Conservation (phyloP, 2,113 vertebrate species). For the Silurus glanis region DNA sequence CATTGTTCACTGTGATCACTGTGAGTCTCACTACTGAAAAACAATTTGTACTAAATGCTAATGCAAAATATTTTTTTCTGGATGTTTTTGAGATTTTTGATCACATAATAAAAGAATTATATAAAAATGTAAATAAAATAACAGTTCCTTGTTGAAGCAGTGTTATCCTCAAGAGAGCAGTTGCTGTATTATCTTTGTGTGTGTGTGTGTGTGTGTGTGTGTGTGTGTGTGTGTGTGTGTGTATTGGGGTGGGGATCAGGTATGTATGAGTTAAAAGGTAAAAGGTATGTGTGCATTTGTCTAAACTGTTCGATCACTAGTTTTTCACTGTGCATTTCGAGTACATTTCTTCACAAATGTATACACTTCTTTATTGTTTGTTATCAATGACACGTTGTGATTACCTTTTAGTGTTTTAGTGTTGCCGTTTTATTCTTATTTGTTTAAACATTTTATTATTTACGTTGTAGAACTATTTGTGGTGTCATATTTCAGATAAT, state of each 20-base stretch:
- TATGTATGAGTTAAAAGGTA: no score
- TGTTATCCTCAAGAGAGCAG: not conserved
- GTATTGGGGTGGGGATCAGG: no score
- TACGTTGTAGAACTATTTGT: not conserved
- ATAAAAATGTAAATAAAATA: not conserved
- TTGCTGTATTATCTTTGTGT: not conserved
- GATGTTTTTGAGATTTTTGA: not conserved
- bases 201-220: not conserved
- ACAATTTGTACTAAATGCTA: not conserved
- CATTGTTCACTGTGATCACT: not conserved
- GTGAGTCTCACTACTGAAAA: not conserved
- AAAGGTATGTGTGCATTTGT: no score
- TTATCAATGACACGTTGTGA: not conserved
- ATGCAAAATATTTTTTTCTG: not conserved
- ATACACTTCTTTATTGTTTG: not conserved
- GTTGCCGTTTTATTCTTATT: not conserved
- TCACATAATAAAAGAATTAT: not conserved
- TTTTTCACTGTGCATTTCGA: not conserved
- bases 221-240: not conserved
- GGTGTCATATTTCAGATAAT: not conserved
- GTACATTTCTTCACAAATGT: not conserved
- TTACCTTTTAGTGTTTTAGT: not conserved
- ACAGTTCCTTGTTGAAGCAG: not conserved
- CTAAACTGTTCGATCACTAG: not conserved
- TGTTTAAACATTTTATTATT: not conserved